A percentile compares a stretch with the other conserved stretches of the same genome.
Conservation (phyloP, 2,113 vertebrate species). For the Lipotes vexillifer region DNA sequence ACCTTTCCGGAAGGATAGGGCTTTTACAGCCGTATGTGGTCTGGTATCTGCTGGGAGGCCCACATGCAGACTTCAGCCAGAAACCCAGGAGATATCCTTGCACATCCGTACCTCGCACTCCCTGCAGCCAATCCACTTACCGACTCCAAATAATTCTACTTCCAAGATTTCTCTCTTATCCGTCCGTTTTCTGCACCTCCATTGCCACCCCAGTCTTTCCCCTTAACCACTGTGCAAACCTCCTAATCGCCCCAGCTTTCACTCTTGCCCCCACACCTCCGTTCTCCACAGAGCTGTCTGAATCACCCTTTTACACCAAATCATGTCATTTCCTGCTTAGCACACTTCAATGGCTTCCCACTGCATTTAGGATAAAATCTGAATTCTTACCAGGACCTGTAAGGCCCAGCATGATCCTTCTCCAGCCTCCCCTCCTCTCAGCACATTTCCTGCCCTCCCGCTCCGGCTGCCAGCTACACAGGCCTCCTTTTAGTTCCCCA, state of each 20-base stretch:
- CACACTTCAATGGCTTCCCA: neutral
- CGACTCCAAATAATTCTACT: conserved; percentile 3
- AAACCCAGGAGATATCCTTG: neutral
- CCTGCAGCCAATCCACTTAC: neutral
- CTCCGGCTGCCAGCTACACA: neutral
- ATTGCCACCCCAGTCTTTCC: neutral
- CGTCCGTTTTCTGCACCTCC: neutral
- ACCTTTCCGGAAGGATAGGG: neutral
- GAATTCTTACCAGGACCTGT: neutral
- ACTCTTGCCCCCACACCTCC: neutral
- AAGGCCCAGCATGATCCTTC: neutral
- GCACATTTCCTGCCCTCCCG: neutral
- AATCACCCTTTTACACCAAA: conserved; percentile 9
- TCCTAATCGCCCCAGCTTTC: neutral
- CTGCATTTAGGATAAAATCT: neutral
- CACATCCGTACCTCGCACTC: neutral
- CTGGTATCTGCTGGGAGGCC: neutral
- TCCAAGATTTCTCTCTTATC: neutral
- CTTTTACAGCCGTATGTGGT: neutral
- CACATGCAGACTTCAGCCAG: neutral
- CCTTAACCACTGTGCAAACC: neutral
- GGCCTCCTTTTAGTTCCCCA: neutral
- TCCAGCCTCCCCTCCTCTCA: neutral
- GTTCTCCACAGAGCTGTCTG: neutral
- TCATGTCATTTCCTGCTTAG: conserved; percentile 44